Conservation (phyloP, 2,797 vertebrate genomes). For the Galaxias olidus region DNA sequence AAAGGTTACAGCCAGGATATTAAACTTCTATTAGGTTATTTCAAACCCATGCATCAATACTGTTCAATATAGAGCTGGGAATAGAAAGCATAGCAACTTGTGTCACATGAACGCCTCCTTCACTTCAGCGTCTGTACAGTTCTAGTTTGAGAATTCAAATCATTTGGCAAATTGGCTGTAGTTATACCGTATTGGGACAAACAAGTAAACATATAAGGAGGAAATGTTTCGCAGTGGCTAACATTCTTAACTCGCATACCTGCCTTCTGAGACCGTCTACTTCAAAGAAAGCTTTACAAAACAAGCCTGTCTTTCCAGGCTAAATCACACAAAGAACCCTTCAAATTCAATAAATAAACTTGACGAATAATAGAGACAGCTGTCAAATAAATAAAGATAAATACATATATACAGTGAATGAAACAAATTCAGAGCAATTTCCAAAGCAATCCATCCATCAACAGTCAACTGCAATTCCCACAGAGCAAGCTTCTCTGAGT, state of each 20-base stretch:
- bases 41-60: no score
- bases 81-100: no score
- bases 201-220: neutral
- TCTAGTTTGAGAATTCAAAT: no score
- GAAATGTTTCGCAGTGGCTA: neutral
- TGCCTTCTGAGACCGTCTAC: neutral
- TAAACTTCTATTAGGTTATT: no score
- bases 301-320: neutral
- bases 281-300: neutral
- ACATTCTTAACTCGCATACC: neutral
- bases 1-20: neutral
- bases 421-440: constrained; percentile 48
- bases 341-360: constrained; percentile 17
- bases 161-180: no score
- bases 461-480: constrained; percentile 43
- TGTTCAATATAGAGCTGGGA: no score
- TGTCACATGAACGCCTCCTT: no score
- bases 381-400: constrained; percentile 27
- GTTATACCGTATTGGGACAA: no score
- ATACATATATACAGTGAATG: constrained; percentile 43
- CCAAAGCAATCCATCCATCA: constrained; percentile 32
- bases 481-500: constrained; percentile 44
- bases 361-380: constrained; percentile 41
- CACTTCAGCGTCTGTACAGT: no score
- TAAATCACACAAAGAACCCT: neutral